A percentile compares a stretch with the other conserved stretches of the same genome.
phyloP scores from a whole-genome alignment of 1,140 invertebrate species.

The Sarcophaga bullata region DNA sequence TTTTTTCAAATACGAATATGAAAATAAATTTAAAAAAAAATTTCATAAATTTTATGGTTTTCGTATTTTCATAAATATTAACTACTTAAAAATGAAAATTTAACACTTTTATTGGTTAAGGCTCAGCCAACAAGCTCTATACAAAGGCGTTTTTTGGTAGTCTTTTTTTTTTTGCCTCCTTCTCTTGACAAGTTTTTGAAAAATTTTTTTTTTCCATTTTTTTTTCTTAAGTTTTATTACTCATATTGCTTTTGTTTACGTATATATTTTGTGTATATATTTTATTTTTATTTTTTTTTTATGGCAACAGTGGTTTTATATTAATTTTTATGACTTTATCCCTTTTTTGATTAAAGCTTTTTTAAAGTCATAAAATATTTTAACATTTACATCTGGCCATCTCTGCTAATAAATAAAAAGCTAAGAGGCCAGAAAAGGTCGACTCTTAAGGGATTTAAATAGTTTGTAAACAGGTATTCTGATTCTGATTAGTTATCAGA shows the following conservation, averaged over 20 bases:
- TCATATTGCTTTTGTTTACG: slow-evolving; percentile 5
- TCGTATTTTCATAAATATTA: slow-evolving; percentile 3
- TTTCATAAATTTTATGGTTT: slow-evolving; percentile 13
- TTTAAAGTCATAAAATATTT: not conserved
- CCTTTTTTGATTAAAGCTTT: slow-evolving; percentile 4
- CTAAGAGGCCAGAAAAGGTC: too few relatives aligned
- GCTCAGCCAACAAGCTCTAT: too few relatives aligned
- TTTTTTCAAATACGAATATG: not conserved
- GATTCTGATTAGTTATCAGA: not conserved
- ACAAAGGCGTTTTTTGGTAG: too few relatives aligned
- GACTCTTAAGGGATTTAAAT: too few relatives aligned
- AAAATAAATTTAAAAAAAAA: not conserved
- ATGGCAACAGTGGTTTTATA: not conserved
- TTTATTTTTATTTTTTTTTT: not conserved
- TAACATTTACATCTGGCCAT: slow-evolving; percentile 17
- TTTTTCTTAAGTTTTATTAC: slow-evolving; percentile 10
- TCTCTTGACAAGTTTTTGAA: not conserved
- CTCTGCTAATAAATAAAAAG: not conserved
- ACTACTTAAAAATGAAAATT: slow-evolving; percentile 2
- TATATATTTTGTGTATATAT: not conserved
- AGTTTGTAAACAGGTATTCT: not conserved
- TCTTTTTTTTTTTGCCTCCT: not conserved
- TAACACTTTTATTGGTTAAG: slow-evolving; percentile 9
- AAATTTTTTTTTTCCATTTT: not conserved
- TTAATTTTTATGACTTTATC: slow-evolving; percentile 39